Evolutionary conservation across 2,888 invertebrate genomes (phyloP), one percentile per base, ranked within the genome.

Genomic region (Lasioglossum calceatum): DNA sequence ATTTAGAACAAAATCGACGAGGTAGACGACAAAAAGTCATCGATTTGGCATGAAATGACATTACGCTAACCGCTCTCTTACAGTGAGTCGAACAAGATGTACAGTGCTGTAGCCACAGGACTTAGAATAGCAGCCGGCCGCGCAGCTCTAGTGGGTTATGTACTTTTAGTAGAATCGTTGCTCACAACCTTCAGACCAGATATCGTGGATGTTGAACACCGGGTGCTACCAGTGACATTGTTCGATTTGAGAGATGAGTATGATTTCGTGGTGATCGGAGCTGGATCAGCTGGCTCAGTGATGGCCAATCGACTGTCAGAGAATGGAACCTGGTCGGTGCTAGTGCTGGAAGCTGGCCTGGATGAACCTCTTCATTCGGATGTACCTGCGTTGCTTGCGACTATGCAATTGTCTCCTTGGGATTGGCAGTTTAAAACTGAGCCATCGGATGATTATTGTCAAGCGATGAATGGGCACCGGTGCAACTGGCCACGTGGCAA

Each of bases 381-480:
- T 88, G 93, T 98, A 44, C 98, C 98, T 0, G 95, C 97, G 32
- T 82, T 97, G 88, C 97, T 97, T 91, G 97, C 97, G 0, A 95
- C 96, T 0, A 95, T 98, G 36, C 98, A 98, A 95, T 95, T 97
- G 23, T 97, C 97, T 0, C 96, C 97, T 0, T 96, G 98, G 90
- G 98, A 98, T 94, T 98, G 98, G 98, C 97, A 97, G 89, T 98
- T 97, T 93, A 96, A 96, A 88, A 97, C 98, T 0, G 98, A 98
- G 93, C 97, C 97, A 0, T 97, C 97, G 71, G 95, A 96, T 39
- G 95, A 95, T 14, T 97, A 97, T 89, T 98, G 98, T 92, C 95
- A 97, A 90, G 95, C 94, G 10, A 92, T 96, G 93, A 94, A 93
- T 16, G 93, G 92, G 1, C 88, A 91, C 0, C 90, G 92, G 14